These are phyloP conservation scores for Parauchenoglanis punctatus DNA, from an alignment of 2,797 vertebrate genomes.

Conservation along the genomic window DNA sequence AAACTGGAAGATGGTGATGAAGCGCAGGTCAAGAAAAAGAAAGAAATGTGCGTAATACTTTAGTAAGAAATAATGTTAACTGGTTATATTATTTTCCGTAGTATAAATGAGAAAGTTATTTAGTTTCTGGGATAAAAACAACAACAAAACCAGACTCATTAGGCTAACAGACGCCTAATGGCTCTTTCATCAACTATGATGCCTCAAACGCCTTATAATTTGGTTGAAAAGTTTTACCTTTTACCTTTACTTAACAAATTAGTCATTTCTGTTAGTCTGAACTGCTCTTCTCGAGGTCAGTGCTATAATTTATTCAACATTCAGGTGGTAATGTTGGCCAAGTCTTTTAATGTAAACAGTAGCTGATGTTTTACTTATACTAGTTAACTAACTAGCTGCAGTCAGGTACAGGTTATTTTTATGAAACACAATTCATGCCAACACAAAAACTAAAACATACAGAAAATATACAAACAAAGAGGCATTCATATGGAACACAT, in stretches of 20 bases:
- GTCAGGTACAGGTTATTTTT: background rate
- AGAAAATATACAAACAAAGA: background rate
- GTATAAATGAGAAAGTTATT: background rate
- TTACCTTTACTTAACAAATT: background rate
- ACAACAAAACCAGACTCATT: background rate
- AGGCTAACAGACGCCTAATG: too few species aligned
- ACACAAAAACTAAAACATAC: background rate
- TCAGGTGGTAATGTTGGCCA: background rate
- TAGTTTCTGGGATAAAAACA: background rate
- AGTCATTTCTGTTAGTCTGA: background rate
- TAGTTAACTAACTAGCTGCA: background rate
- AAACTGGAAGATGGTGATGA: background rate
- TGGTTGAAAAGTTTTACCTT: background rate
- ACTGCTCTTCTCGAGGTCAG: background rate
- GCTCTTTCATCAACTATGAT: background rate
- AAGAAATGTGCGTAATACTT: too few species aligned
- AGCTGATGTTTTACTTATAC: background rate
- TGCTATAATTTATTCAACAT: background rate
- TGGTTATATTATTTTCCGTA: background rate
- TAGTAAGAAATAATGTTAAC: background rate
- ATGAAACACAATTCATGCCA: background rate
- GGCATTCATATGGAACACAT: background rate
- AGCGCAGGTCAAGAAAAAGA: background rate
- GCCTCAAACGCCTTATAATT: background rate
- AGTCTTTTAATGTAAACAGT: background rate